phyloP scores from a whole-genome alignment of 2,113 vertebrate genomes.

The Sorex fumeus region DNA sequence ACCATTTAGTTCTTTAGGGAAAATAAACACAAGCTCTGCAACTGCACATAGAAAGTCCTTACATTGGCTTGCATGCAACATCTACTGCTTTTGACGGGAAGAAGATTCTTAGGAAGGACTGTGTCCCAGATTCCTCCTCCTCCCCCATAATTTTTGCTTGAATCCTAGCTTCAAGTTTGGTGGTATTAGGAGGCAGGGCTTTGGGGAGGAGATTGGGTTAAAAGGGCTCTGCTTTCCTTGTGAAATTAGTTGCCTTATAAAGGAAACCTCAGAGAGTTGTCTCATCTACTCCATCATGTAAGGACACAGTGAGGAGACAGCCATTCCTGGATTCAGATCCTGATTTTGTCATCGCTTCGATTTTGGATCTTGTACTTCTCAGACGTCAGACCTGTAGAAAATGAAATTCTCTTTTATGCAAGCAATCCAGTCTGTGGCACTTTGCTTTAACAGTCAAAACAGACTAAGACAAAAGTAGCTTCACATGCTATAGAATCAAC shows the following conservation, averaged over 20 bases:
- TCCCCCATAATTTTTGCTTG: not conserved
- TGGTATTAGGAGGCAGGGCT: no score
- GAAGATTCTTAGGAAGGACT: not conserved
- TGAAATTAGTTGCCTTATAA: not conserved
- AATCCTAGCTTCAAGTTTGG: not conserved
- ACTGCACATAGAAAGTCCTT: not conserved
- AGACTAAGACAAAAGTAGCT: not conserved
- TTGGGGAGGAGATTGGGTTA: not conserved
- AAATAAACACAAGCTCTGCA: not conserved
- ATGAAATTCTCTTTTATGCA: not conserved
- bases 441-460: not conserved
- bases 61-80: not conserved
- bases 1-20: not conserved
- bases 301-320: not conserved
- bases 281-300: not conserved
- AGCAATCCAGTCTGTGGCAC: not conserved
- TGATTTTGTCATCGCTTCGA: not conserved
- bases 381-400: not conserved
- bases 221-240: not conserved
- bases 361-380: not conserved
- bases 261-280: not conserved
- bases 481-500: not conserved
- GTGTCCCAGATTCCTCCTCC: no score
- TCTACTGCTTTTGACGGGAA: not conserved
- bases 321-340: not conserved